Evolutionary conservation across 92 coral and sea anemone species (phyloP), one percentile per base, ranked within the genome.

Genomic region (Zoanthus solanderi): DNA sequence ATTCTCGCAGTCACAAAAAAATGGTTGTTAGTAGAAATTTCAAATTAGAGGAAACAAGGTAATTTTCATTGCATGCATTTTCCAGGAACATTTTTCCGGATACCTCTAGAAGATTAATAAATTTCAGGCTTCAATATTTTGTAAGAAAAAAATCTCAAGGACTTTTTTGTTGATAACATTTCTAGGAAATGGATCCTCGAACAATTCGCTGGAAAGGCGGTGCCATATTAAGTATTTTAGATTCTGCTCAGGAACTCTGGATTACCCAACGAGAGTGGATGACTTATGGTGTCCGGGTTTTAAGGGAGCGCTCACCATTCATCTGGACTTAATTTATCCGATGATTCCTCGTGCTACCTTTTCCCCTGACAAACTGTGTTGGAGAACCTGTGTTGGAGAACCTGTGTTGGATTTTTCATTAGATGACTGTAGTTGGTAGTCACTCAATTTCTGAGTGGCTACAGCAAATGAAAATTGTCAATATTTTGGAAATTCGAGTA

Each of bases 161-260:
- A 34, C 42, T 34, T 34, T 34, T 28, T 5, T 50, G 52, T 53
- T 9, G 37, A 10, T 76, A 17, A 56, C 7, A 65, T 74, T 23
- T 14, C 89, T 32, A 97, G 99, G 99, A 97, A 73, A 96, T 97
- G 94, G 98, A 97, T 83, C 97, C 99, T 0, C 98, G 99, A 23
- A 97, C 96, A 6, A 96, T 97, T 66, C 95, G 96, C 74, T 97
- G 99, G 99, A 97, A 95, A 89, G 99, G 99, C 3, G 98, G 96
- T 4, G 99, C 99, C 0, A 89, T 97, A 29, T 95, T 97, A 0
- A 96, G 99, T 34, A 97, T 97, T 34, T 87, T 97, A 13, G 99
- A 97, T 93, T 91, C 99, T 1, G 99, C 96, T 30, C 98, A 97
- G 82, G 99, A 97, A 78, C 89, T 97, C 67, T 97, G 99, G 99